phyloP scores from a whole-genome alignment of 2,113 vertebrate genomes.

The Macrotis lagotis region DNA sequence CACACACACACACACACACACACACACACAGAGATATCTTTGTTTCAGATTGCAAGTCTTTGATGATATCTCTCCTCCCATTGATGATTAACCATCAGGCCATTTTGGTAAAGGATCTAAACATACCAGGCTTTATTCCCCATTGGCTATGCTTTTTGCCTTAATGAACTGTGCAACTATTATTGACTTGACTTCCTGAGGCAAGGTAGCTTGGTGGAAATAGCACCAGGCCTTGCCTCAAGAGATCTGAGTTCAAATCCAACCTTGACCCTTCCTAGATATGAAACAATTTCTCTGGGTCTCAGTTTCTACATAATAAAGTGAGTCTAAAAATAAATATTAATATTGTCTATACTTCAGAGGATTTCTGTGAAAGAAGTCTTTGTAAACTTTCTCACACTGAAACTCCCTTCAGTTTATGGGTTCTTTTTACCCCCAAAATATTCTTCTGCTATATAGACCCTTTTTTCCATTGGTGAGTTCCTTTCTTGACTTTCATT shows the following conservation, averaged over 20 bases:
- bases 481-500: background rate
- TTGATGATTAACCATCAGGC: background rate
- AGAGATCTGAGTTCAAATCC: no score
- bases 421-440: background rate
- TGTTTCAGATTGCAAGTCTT: background rate
- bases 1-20: no score
- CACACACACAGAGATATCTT: background rate
- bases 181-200: no score
- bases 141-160: background rate
- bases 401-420: background rate
- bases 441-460: background rate
- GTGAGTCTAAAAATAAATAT: no score
- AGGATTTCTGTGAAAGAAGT: no score
- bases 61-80: background rate
- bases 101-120: background rate
- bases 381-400: no score
- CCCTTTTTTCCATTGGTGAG: background rate
- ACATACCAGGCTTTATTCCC: background rate
- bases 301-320: no score
- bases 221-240: no score
- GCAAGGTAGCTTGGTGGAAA: no score
- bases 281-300: no score
- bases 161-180: background rate
- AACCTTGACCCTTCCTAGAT: no score
- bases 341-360: no score